These are phyloP conservation scores for Trinorchestia longiramus DNA, from an alignment of 1,140 invertebrate genomes.

Conservation along the genomic window DNA sequence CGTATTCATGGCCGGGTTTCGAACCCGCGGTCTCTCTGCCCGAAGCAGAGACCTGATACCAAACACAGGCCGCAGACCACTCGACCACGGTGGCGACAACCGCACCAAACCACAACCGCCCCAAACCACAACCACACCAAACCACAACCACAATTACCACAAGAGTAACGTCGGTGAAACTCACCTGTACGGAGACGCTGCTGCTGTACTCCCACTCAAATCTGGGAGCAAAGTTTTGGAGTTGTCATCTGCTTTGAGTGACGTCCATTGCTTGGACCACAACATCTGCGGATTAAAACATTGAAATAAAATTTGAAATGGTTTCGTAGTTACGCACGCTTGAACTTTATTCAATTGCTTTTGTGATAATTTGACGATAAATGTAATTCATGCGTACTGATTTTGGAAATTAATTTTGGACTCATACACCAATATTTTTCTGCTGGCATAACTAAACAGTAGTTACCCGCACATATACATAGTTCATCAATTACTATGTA, in stretches of 20 bases:
- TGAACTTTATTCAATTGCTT: not conserved
- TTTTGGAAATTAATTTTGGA: not conserved
- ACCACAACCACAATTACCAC: no score
- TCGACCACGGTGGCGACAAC: no score
- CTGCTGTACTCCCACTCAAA: conserved; percentile 75
- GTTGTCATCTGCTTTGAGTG: conserved; percentile 80
- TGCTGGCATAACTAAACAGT: not conserved
- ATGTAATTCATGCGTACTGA: not conserved
- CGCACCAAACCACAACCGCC: no score
- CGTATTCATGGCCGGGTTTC: no score
- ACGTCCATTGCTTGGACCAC: conserved; percentile 87
- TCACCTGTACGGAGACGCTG: conserved; percentile 58
- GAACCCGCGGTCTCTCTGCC: no score
- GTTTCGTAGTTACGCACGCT: not conserved
- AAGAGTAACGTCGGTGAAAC: not conserved
- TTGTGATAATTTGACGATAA: not conserved
- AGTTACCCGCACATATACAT: not conserved
- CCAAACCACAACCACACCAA: no score
- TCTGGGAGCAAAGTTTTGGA: conserved; percentile 84
- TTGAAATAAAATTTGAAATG: not conserved
- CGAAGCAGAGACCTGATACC: no score
- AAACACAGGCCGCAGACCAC: no score
- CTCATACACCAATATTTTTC: not conserved
- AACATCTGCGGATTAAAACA: conserved; percentile 74
- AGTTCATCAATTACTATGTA: not conserved